These are phyloP conservation scores for Lissonota sp. DNA, from an alignment of 2,888 invertebrate species.

Conservation along the genomic window DNA sequence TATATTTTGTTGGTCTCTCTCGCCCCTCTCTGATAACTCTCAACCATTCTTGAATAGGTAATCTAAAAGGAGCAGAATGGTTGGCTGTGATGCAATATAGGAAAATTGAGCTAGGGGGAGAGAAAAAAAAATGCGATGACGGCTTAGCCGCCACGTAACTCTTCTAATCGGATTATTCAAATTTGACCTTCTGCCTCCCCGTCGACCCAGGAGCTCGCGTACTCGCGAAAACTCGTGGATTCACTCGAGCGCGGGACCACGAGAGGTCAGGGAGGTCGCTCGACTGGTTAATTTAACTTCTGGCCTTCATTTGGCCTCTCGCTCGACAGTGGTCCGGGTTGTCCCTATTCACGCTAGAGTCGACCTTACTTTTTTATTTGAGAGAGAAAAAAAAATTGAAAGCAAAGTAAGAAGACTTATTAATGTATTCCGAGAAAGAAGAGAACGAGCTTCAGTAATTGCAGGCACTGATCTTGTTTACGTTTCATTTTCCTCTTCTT, in stretches of 20 bases:
- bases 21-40: conserved; percentile 17
- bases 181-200: conserved; percentile 58
- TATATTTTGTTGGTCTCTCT: conserved; percentile 44
- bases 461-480: background rate
- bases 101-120: conserved; percentile 51
- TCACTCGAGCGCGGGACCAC: conserved; percentile 32
- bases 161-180: conserved; percentile 72
- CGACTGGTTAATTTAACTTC: conserved; percentile 63
- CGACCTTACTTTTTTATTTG: conserved; percentile 34
- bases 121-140: conserved; percentile 57
- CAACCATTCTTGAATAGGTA: conserved; percentile 55
- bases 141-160: conserved; percentile 68
- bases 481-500: background rate
- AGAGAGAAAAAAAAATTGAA: conserved; percentile 32
- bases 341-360: background rate
- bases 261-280: conserved; percentile 51
- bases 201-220: background rate
- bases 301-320: conserved; percentile 40
- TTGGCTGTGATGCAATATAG: background rate
- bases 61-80: conserved; percentile 13
- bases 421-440: background rate
- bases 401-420: background rate
- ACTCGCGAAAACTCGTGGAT: too few relatives aligned
- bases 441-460: background rate
- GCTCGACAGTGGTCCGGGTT: conserved; percentile 46